Evolutionary conservation across 2,113 vertebrate genomes (phyloP), one percentile per base, ranked within the genome.

Genomic region (Tretioscincus oriximinensis): DNA sequence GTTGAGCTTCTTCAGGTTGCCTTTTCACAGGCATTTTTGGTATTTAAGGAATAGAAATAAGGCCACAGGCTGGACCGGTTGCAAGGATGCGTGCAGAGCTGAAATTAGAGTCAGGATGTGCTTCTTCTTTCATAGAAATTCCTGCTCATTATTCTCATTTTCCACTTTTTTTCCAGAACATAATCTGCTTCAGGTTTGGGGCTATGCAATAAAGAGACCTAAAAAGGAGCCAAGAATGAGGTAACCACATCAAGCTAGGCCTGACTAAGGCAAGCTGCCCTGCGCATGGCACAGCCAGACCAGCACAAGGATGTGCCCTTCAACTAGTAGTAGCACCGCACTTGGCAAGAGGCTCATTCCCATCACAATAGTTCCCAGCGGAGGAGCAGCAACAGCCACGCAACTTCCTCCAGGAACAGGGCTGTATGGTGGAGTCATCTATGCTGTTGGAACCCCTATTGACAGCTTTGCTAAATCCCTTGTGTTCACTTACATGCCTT

Each of bases 251-350:
- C 31, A 47, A 70, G 78, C 81, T 2, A 0, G 73, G 18, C 35
- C 67, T 71, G 61, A 49, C n/a, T 67, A 14, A 22, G 49, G 14
- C 20, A n/a, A 83, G 92, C 86, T 89, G 76, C 79, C 82, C 81
- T 72, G 67, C 7, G 47, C 89, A 90, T 90, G 90, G 88, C 85
- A 86, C 84, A 85, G 81, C 87, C 77, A 31, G 81, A 88, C 75
- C 8, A 47, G 82, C 0, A 49, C 65, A 64, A 80, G 54, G 58
- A 80, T 6, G 11, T 2, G 20, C 20, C 45, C 51, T 79, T 68
- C 41, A 29, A 72, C 61, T 76, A 80, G 21, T n/a, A 28, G 76
- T 41, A 76, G 47, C 67, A 10, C 81, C 0, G 20, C n/a, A 6
- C 79, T 85, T 26, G 85, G 81, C 22, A 74, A 73, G 81, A 74